phyloP scores from a whole-genome alignment of 2,797 vertebrate genomes.

The Momotus momota region DNA sequence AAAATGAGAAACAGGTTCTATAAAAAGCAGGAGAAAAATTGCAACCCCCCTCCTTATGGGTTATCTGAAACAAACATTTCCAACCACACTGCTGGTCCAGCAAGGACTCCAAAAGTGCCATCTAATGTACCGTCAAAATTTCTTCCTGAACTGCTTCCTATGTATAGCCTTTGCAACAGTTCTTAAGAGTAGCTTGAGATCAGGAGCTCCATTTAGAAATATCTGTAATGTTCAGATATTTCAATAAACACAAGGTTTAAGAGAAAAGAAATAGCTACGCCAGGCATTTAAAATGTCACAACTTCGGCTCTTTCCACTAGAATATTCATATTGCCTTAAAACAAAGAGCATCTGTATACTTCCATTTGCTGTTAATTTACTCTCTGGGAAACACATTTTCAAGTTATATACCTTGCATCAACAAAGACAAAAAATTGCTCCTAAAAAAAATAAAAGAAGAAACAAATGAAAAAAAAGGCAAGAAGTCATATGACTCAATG shows the following conservation, averaged over 20 bases:
- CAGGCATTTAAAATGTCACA: neutral
- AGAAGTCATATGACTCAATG: neutral
- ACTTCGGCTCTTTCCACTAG: neutral
- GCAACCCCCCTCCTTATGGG: neutral
- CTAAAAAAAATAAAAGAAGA: neutral
- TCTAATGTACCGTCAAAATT: neutral
- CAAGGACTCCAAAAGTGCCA: neutral
- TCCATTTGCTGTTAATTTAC: neutral
- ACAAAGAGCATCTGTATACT: neutral
- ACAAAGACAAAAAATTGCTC: neutral
- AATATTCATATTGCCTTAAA: neutral
- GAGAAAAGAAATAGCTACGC: neutral
- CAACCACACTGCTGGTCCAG: neutral
- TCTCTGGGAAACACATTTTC: neutral
- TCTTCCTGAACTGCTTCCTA: neutral
- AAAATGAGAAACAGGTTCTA: slow-evolving; percentile 5
- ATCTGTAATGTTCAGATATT: neutral
- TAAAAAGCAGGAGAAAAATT: neutral
- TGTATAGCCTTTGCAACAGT: neutral
- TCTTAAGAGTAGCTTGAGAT: neutral
- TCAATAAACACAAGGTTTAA: neutral
- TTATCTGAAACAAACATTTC: neutral
- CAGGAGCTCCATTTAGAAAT: neutral
- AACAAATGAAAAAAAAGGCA: neutral
- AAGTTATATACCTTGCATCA: neutral